Conservation (phyloP, 2,113 vertebrate genomes). For the Bettongia penicillata region DNA sequence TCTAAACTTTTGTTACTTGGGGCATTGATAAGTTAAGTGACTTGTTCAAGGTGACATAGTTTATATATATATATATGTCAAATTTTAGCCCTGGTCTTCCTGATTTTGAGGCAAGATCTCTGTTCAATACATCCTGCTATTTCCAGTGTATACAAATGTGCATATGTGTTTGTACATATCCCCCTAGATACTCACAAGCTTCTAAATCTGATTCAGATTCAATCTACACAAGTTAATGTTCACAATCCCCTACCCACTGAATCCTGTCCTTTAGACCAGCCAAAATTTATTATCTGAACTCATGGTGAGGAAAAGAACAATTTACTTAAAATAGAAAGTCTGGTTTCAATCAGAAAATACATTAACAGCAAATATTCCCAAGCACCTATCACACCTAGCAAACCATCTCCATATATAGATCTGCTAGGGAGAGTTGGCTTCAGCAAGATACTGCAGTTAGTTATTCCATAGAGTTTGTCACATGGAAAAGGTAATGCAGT, state of each 20-base stretch:
- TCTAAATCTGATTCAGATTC: not conserved
- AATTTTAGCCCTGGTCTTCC: not conserved
- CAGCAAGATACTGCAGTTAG: not conserved
- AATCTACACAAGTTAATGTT: not conserved
- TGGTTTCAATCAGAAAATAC: not conserved
- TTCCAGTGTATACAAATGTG: not conserved
- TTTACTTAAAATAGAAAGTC: not conserved
- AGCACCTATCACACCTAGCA: not conserved
- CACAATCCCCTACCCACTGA: not conserved
- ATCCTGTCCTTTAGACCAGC: not conserved
- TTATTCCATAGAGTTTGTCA: not conserved
- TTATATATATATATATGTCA: not conserved
- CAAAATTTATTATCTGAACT: not conserved
- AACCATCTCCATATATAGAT: not conserved
- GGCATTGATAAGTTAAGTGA: not conserved
- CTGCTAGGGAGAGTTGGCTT: not conserved
- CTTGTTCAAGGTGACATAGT: not conserved
- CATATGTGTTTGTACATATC: not conserved
- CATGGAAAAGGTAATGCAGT: not conserved
- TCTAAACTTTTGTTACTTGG: not conserved
- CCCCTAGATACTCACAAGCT: not conserved
- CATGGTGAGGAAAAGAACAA: not conserved
- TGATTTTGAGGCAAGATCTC: not conserved
- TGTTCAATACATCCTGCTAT: not conserved
- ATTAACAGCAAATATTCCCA: not conserved